A percentile compares a stretch with the other conserved stretches of the same genome.
Conservation (phyloP, 2,888 invertebrate species). For the Lochmaea capreae region DNA sequence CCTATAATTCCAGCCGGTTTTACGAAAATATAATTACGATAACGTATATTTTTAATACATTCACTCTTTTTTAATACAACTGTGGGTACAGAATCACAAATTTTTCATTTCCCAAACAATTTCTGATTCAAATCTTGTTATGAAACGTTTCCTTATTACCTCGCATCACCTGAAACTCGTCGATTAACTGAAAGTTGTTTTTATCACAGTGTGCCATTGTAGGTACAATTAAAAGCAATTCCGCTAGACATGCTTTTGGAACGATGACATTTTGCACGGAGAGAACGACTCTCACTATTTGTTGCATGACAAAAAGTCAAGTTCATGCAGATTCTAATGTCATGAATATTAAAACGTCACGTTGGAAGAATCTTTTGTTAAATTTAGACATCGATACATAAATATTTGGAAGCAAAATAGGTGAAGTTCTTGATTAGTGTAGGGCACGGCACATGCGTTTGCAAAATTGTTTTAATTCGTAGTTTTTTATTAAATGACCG, state of each 20-base stretch:
- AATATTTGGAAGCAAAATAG: neutral
- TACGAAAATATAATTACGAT: no score
- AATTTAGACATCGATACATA: neutral
- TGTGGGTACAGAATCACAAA: no score
- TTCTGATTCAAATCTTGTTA: neutral
- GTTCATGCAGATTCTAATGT: conserved; percentile 24
- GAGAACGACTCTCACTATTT: conserved; percentile 24
- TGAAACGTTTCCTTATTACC: neutral
- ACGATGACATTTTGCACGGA: conserved; percentile 9
- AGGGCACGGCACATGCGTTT: no score
- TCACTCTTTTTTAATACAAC: no score
- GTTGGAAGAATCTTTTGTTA: neutral
- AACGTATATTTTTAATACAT: no score
- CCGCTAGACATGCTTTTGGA: neutral
- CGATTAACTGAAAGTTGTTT: neutral
- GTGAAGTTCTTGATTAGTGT: no score
- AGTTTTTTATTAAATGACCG: no score
- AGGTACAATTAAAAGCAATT: neutral
- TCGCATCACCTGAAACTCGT: neutral
- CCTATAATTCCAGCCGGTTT: no score
- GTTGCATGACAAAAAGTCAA: conserved; percentile 27
- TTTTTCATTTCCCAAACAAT: neutral
- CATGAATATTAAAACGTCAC: conserved; percentile 8
- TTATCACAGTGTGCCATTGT: neutral
- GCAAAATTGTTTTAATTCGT: no score